These are phyloP conservation scores for Notodonta dromedarius DNA, from an alignment of 2,888 invertebrate species.

Conservation along the genomic window DNA sequence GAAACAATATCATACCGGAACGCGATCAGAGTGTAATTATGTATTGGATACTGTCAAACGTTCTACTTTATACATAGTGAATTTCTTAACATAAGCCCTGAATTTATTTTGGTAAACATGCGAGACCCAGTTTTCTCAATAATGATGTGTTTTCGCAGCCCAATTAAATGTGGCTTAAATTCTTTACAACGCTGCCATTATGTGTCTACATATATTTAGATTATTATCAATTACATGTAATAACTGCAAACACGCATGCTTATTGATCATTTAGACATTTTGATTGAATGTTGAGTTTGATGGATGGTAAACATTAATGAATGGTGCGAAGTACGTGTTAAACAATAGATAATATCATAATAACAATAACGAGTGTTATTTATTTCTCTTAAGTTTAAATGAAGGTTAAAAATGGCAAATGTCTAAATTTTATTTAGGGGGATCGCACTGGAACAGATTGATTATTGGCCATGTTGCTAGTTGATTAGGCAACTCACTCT, in stretches of 20 bases:
- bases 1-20: no score
- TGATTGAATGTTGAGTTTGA: constrained; percentile 10
- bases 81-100: no score
- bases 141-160: neutral
- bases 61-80: no score
- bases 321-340: constrained; percentile 2
- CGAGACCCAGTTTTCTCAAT: neutral
- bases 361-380: neutral
- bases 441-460: neutral
- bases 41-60: no score
- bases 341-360: constrained; percentile 5
- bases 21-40: no score
- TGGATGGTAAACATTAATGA: constrained; percentile 6
- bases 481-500: no score
- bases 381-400: neutral
- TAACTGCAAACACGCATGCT: constrained; percentile 5
- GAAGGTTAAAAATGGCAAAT: neutral
- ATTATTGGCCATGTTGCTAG: no score
- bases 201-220: constrained; percentile 4
- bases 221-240: constrained; percentile 7
- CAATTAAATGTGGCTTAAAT: neutral
- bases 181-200: neutral
- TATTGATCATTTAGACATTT: constrained; percentile 8
- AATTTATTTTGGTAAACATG: no score
- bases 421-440: neutral